A percentile compares a stretch with the other conserved stretches of the same genome.
These are phyloP conservation scores for Gymnopithys bicolor DNA, from an alignment of 2,797 vertebrate species.

Conservation along the genomic window DNA sequence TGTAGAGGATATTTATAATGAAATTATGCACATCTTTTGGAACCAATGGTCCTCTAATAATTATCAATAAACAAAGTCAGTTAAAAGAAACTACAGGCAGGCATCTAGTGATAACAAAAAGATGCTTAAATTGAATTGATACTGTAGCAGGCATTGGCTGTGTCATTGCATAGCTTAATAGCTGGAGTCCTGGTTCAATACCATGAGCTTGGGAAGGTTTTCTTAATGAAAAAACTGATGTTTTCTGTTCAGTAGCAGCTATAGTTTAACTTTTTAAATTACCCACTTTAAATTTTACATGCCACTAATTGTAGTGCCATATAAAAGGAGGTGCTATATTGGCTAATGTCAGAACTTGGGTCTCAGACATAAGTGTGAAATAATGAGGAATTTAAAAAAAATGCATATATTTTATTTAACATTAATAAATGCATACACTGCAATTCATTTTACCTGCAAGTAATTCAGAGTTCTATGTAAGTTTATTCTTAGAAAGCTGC, in stretches of 20 bases:
- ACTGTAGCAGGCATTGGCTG: slow-evolving; percentile 88
- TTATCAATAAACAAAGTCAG: slow-evolving; percentile 24
- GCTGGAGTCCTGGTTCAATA: slow-evolving; percentile 91
- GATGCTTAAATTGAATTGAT: slow-evolving; percentile 61
- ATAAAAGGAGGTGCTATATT: neutral
- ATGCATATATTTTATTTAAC: neutral
- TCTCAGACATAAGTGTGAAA: neutral
- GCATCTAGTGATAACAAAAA: neutral
- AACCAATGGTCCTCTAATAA: neutral
- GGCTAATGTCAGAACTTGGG: neutral
- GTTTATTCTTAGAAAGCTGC: neutral
- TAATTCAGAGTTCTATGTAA: neutral
- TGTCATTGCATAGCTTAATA: slow-evolving; percentile 91
- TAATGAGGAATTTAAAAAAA: neutral
- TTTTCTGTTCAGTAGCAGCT: slow-evolving; percentile 79
- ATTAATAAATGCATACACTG: neutral
- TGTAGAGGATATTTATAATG: neutral
- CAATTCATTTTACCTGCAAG: neutral
- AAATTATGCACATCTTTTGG: neutral
- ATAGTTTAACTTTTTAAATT: neutral
- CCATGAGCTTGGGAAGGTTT: slow-evolving; percentile 87
- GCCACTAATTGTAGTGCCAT: neutral
- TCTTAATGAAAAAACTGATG: slow-evolving; percentile 93
- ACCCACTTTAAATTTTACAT: slow-evolving; percentile 11
- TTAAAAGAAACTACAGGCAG: slow-evolving; percentile 1